phyloP scores from a whole-genome alignment of 2,797 vertebrate genomes.

The Cuniculus paca region DNA sequence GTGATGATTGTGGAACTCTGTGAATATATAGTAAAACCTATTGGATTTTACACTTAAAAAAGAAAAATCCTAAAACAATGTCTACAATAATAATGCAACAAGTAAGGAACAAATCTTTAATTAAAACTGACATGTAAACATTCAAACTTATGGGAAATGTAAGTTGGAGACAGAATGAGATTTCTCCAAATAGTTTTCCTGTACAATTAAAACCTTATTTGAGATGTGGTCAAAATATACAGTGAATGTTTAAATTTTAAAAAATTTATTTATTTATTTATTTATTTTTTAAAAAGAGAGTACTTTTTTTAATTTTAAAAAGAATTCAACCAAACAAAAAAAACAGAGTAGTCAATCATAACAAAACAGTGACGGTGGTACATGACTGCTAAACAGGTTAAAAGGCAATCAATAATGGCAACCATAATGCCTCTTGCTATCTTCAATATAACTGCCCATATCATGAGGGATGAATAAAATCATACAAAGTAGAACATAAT shows the following conservation, averaged over 20 bases:
- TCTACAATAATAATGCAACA: neutral
- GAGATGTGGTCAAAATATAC: neutral
- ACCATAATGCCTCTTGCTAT: too few species aligned
- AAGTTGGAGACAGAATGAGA: neutral
- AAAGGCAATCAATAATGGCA: too few species aligned
- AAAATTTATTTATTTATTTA: too few species aligned
- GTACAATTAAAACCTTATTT: neutral
- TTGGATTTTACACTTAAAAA: neutral
- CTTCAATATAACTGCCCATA: too few species aligned
- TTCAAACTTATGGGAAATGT: neutral
- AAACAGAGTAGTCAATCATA: too few species aligned
- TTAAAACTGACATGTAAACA: neutral
- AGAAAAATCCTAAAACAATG: neutral
- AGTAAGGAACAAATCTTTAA: neutral
- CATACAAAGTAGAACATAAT: too few species aligned
- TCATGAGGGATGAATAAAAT: too few species aligned
- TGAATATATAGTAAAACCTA: neutral
- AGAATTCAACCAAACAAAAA: too few species aligned
- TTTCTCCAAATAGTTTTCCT: neutral
- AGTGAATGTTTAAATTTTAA: neutral
- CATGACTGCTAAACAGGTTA: too few species aligned
- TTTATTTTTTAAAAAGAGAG: too few species aligned
- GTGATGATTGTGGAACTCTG: neutral
- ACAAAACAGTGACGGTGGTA: too few species aligned
- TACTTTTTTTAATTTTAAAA: too few species aligned